Base-by-base conservation (phyloP, 2,888 invertebrate species). In the Carcina quercana region DNA sequence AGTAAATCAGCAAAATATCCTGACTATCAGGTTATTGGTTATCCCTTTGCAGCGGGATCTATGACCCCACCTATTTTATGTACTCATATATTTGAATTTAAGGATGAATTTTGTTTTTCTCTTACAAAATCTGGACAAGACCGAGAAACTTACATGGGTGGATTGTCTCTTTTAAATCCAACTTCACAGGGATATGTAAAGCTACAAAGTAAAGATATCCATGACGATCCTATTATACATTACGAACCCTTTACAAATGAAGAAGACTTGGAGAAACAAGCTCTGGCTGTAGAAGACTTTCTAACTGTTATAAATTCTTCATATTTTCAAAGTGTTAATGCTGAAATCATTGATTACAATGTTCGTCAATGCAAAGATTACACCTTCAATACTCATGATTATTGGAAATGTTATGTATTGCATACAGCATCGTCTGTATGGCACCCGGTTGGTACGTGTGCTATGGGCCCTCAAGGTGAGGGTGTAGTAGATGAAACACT, bases 361-460 rank as follows among this genome's bases (percentile, higher is more conserved):
- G 24, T 58, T 0, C 20, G 24, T 6, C 42, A 57, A 19, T 73
- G 73, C 34, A 35, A 45, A 4, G 34, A 37, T 10, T 34, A 55
- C 0, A 26, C 28, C 3, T 45, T 57, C 15, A 38, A 34, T 0
- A 66, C 52, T 27, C 47, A 39, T 11, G 57, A 59, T 2, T 72
- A 67, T 38, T 70, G 65, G 66, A 59, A 45, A 27, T 73, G 73
- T 38, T 62, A 56, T 25, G 34, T 51, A 5, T 34, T 50, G 13
- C 50, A 54, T 11, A 35, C 50, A 87, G 89, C 58, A 0, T 82
- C 86, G 29, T 91, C 91, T 0, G 87, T 89, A 29, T 93, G 89
- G 49, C 74, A 75, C 37, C 47, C 51, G 2, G 40, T 50, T 0
- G 67, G 70, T 1, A 66, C 73, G 3, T 70, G 70, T 36, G 53